A percentile compares a stretch with the other conserved stretches of the same genome.
Evolutionary conservation across 92 coral and sea anemone species (phyloP).

Genomic region (Porites divaricata): DNA sequence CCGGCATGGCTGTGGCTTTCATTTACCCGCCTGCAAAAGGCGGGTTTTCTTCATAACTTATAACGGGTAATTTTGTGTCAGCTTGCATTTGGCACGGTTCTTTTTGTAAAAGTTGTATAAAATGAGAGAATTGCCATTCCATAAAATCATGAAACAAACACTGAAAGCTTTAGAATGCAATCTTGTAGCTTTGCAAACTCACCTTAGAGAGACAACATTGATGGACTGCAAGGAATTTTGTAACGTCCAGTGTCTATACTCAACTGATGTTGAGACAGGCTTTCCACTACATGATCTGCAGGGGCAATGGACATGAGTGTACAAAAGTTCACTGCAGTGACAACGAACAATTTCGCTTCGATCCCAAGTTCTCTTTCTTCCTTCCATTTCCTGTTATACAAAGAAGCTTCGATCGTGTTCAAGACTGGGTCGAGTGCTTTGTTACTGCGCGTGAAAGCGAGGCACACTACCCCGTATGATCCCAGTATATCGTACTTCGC

Average conservation of each 20-base stretch:
- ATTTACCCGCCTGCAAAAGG: too few species aligned
- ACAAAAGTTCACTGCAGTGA: constrained; percentile 37
- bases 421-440: constrained; percentile 11
- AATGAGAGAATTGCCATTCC: too few species aligned
- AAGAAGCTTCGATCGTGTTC: background rate
- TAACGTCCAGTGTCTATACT: constrained; percentile 11
- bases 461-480: constrained; percentile 16
- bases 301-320: constrained; percentile 47
- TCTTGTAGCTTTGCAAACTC: too few species aligned
- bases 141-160: too few species aligned
- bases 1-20: too few species aligned
- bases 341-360: constrained; percentile 36
- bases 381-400: background rate
- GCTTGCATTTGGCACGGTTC: too few species aligned
- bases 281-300: constrained; percentile 31
- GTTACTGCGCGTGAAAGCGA: constrained; percentile 10
- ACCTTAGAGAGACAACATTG: background rate
- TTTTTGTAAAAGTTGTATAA: too few species aligned
- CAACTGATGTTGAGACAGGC: constrained; percentile 42
- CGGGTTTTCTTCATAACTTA: too few species aligned
- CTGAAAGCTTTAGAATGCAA: too few species aligned
- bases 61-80: too few species aligned
- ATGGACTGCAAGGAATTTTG: constrained; percentile 12
- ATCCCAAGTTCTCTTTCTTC: constrained; percentile 44
- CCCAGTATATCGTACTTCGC: background rate